Evolutionary conservation across 2,888 invertebrate species (phyloP).

Genomic region (Caenorhabditis sp.): DNA sequence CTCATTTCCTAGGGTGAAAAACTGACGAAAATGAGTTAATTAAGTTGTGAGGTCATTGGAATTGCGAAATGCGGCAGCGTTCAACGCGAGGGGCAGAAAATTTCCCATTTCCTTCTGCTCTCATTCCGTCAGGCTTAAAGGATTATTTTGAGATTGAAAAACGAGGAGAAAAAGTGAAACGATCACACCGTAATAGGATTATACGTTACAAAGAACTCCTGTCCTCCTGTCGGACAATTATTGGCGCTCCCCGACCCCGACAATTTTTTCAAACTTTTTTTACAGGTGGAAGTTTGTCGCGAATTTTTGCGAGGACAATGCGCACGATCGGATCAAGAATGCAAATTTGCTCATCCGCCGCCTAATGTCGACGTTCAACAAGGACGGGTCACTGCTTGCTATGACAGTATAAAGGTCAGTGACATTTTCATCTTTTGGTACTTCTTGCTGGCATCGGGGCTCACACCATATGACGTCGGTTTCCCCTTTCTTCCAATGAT

Average conservation of each 20-base stretch:
- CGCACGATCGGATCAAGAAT: slow-evolving; percentile 97
- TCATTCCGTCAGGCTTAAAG: slow-evolving; percentile 19
- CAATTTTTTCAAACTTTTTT: slow-evolving; percentile 17
- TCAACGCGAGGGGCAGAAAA: background rate
- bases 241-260: slow-evolving; percentile 11
- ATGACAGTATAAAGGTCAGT: slow-evolving; percentile 99
- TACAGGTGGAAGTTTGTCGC: slow-evolving; percentile 90
- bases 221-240: slow-evolving; percentile 21
- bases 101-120: background rate
- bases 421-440: slow-evolving; percentile 14
- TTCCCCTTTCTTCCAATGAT: slow-evolving; percentile 1
- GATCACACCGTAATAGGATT: slow-evolving; percentile 36
- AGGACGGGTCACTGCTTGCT: slow-evolving; percentile 99
- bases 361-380: slow-evolving; percentile 99
- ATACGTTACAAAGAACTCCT: slow-evolving; percentile 20
- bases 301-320: slow-evolving; percentile 99
- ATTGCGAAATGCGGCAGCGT: slow-evolving; percentile 3
- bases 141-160: slow-evolving; percentile 29
- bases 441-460: background rate
- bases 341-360: slow-evolving; percentile 99
- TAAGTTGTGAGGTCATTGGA: slow-evolving; percentile 43
- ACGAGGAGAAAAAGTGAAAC: slow-evolving; percentile 7
- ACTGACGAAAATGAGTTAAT: slow-evolving; percentile 15
- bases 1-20: background rate
- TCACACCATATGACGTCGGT: slow-evolving; percentile 6